These are phyloP conservation scores for Drosophila limbata DNA, from an alignment of 2,888 invertebrate genomes.

Conservation along the genomic window DNA sequence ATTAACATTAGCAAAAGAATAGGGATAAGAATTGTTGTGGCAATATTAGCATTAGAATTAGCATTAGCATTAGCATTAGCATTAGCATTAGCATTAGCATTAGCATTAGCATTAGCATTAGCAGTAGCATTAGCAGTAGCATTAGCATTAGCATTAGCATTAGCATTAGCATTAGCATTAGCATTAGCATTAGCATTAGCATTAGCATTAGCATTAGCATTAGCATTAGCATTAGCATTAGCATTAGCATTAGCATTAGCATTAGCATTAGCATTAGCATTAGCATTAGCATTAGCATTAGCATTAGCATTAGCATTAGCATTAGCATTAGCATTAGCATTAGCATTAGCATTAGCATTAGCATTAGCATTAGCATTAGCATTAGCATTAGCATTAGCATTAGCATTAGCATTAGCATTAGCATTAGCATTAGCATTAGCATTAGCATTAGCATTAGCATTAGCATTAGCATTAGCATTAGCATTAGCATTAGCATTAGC, in stretches of 20 bases:
- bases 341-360: not conserved
- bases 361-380: not conserved
- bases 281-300: no score
- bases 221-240: not conserved
- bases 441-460: not conserved
- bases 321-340: not conserved
- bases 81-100: not conserved
- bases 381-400: not conserved
- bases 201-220: not conserved
- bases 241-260: conserved; percentile 1
- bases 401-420: not conserved
- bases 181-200: not conserved
- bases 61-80: not conserved
- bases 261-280: conserved; percentile 1
- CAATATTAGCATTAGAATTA: not conserved
- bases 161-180: not conserved
- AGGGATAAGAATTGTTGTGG: not conserved
- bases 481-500: not conserved
- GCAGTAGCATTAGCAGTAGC: not conserved
- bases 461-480: not conserved
- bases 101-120: not conserved
- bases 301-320: not conserved
- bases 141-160: not conserved
- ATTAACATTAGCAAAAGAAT: not conserved
- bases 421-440: not conserved